A percentile compares a stretch with the other conserved stretches of the same genome.
phyloP scores from a whole-genome alignment of 2,888 invertebrate species.

The Bimastos eiseni region DNA sequence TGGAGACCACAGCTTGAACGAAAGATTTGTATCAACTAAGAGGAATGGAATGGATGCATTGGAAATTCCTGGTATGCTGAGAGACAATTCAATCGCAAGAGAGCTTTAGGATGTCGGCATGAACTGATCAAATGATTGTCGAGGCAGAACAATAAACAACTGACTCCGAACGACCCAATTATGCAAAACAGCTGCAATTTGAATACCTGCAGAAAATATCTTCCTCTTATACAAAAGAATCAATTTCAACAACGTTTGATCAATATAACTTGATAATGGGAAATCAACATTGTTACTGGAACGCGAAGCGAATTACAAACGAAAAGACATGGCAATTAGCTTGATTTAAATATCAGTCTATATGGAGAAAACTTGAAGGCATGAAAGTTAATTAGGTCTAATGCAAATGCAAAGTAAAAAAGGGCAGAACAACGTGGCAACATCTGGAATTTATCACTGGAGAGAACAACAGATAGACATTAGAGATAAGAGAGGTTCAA shows the following conservation, averaged over 20 bases:
- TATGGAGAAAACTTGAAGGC: background rate
- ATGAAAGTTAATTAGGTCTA: background rate
- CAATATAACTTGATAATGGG: background rate
- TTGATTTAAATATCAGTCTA: background rate
- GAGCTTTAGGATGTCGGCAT: constrained; percentile 7
- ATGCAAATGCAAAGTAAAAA: background rate
- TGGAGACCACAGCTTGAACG: background rate
- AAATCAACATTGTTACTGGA: background rate
- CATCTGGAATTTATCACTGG: background rate
- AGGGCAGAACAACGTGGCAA: background rate
- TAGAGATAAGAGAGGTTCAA: background rate
- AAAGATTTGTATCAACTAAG: background rate
- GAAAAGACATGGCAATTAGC: background rate
- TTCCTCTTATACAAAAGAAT: background rate
- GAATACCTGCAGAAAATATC: background rate
- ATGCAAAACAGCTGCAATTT: background rate
- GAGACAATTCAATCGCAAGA: background rate
- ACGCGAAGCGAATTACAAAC: background rate
- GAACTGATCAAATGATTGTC: background rate
- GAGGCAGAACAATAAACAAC: background rate
- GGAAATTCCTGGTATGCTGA: background rate
- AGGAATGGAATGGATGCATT: background rate
- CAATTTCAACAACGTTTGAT: background rate
- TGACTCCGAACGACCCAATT: background rate
- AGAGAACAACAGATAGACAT: background rate